Conservation (phyloP, 2,797 vertebrate genomes). For the Diplodus puntazzo region DNA sequence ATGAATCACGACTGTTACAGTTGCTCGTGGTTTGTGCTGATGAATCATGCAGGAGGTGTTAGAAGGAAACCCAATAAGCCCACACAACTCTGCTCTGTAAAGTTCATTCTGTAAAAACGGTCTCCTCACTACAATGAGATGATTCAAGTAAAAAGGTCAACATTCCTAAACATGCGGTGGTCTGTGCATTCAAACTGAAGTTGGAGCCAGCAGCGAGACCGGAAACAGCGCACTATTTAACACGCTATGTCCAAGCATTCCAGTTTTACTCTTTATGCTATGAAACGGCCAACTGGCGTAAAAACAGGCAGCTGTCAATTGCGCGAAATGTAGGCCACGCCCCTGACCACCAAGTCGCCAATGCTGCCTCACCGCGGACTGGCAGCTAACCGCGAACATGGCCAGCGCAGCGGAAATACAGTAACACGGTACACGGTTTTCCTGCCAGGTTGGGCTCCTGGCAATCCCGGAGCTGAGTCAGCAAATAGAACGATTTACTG, state of each 20-base stretch:
- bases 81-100: not conserved
- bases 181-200: not conserved
- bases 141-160: not conserved
- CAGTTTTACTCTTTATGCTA: not conserved
- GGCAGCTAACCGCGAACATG: too few species aligned
- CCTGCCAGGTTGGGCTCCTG: too few species aligned
- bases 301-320: too few species aligned
- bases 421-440: too few species aligned
- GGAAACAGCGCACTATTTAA: not conserved
- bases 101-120: not conserved
- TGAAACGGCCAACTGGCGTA: not conserved
- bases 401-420: too few species aligned
- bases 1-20: not conserved
- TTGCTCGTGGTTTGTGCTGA: not conserved
- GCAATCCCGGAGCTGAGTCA: too few species aligned
- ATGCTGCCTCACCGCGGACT: too few species aligned
- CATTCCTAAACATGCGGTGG: not conserved
- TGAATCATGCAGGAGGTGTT: not conserved
- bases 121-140: not conserved
- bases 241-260: not conserved
- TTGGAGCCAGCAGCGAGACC: not conserved
- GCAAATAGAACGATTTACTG: too few species aligned
- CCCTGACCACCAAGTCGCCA: too few species aligned
- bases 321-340: too few species aligned
- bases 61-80: not conserved